Percentiles rank a stretch among this genome's conserved stretches.
These are phyloP conservation scores for Leuctra nigra DNA, from an alignment of 2,888 invertebrate species.

Conservation along the genomic window DNA sequence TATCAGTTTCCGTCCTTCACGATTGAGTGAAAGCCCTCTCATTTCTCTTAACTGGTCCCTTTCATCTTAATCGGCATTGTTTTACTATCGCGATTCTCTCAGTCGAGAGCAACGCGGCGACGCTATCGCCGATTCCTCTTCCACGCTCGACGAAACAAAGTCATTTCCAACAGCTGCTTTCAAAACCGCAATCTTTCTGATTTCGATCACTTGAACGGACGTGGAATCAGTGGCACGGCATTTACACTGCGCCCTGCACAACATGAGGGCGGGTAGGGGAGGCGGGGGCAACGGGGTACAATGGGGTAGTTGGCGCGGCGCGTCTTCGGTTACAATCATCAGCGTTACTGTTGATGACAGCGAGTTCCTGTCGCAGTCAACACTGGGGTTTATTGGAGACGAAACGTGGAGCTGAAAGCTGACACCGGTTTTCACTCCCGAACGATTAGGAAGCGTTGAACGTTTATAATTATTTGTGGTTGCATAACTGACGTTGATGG, in stretches of 20 bases:
- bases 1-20: no score
- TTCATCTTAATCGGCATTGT: conserved; percentile 10
- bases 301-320: not conserved
- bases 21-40: not conserved
- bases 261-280: not conserved
- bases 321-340: conserved; percentile 4
- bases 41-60: not conserved
- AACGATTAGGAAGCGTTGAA: no score
- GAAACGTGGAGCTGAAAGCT: no score
- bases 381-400: no score
- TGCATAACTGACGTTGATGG: no score
- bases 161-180: conserved; percentile 11
- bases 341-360: no score
- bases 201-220: no score
- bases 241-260: not conserved
- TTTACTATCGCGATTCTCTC: not conserved
- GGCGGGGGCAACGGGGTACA: not conserved
- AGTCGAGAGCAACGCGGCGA: not conserved
- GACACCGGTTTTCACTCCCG: no score
- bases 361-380: no score
- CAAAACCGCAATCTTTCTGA: conserved; percentile 1
- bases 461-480: no score
- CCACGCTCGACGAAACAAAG: conserved; percentile 1
- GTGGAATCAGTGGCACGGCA: no score
- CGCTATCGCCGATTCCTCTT: not conserved